Percentiles rank a stretch among this genome's conserved stretches.
These are phyloP conservation scores for Callionymus lyra DNA, from an alignment of 2,113 vertebrate species.

Conservation along the genomic window DNA sequence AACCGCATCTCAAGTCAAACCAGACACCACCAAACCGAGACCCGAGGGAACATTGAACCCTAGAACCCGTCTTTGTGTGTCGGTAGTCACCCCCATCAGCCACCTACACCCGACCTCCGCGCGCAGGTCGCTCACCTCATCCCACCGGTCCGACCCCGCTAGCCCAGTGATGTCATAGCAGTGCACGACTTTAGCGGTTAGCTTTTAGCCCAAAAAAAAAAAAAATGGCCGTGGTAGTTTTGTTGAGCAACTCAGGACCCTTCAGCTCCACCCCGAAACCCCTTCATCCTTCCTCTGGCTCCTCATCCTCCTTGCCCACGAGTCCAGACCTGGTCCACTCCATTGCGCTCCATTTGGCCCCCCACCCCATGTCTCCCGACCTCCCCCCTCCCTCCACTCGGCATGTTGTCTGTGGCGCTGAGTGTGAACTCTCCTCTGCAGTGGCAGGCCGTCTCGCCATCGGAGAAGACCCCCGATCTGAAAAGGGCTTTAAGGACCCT, in stretches of 20 bases:
- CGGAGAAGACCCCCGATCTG: slow-evolving; percentile 78
- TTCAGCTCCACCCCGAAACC: not conserved
- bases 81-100: slow-evolving; percentile 9
- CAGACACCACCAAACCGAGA: not conserved
- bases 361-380: slow-evolving; percentile 4
- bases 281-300: not conserved
- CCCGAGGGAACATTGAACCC: not conserved
- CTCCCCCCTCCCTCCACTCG: slow-evolving; percentile 13
- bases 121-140: slow-evolving; percentile 21
- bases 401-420: slow-evolving; percentile 57
- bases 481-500: slow-evolving; percentile 77
- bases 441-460: slow-evolving; percentile 73
- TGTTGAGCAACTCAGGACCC: slow-evolving; percentile 7
- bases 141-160: slow-evolving; percentile 1
- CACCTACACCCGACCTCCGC: slow-evolving; percentile 27
- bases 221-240: not conserved
- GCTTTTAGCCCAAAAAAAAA: not conserved
- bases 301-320: not conserved
- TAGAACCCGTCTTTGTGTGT: not conserved
- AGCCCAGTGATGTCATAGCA: slow-evolving; percentile 17
- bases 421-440: slow-evolving; percentile 72
- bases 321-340: not conserved
- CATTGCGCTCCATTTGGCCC: not conserved
- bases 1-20: not conserved
- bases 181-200: slow-evolving; percentile 1